Evolutionary conservation across 1,140 invertebrate species (phyloP).

Genomic region (Tetramorium parvispinum): DNA sequence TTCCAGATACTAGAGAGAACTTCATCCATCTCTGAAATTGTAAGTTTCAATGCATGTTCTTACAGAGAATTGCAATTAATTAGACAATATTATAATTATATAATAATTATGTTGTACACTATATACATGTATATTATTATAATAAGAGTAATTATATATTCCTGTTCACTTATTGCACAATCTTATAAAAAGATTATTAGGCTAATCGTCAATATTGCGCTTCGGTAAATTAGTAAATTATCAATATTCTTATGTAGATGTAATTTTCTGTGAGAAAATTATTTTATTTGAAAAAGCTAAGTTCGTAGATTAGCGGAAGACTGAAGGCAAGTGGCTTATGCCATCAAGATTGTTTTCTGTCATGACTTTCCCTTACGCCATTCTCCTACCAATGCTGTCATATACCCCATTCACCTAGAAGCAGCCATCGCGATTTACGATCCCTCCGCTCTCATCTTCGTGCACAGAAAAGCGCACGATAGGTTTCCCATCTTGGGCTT

Average conservation of each 20-base stretch:
- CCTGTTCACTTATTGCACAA: background rate
- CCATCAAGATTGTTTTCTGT: constrained; percentile 50
- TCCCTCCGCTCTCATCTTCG: constrained; percentile 59
- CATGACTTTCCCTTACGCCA: constrained; percentile 41
- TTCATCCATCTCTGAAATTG: background rate
- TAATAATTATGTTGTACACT: background rate
- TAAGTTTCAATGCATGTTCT: constrained; percentile 24
- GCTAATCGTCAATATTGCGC: background rate
- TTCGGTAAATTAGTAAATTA: background rate
- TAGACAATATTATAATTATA: background rate
- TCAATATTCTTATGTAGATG: background rate
- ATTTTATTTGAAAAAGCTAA: background rate
- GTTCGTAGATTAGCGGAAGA: background rate
- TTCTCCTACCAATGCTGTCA: constrained; percentile 46
- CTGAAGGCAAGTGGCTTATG: constrained; percentile 31
- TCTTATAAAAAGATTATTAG: background rate
- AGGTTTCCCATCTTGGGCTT: constrained; percentile 41
- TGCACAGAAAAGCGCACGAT: constrained; percentile 27
- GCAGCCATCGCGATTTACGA: constrained; percentile 64
- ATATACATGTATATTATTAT: background rate
- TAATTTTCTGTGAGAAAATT: background rate
- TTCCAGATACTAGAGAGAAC: background rate
- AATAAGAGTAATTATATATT: background rate
- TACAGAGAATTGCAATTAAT: background rate
- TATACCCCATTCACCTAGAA: constrained; percentile 58